phyloP scores from a whole-genome alignment of 2,797 vertebrate genomes.

The Catharus ustulatus region DNA sequence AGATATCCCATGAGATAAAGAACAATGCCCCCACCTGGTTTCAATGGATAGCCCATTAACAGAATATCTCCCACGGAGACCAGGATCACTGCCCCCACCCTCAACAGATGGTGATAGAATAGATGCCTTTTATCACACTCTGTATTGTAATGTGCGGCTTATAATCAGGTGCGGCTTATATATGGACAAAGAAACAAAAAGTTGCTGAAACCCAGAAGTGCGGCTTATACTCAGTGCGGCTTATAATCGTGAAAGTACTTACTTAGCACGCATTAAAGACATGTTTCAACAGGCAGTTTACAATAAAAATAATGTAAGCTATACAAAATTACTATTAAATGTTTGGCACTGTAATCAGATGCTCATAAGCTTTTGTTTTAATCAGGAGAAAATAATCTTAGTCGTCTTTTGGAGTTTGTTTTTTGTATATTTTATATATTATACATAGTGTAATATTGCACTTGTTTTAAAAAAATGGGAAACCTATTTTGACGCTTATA shows the following conservation, averaged over 20 bases:
- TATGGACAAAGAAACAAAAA: too few relatives aligned
- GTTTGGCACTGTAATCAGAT: neutral
- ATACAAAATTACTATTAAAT: neutral
- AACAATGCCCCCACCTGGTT: too few relatives aligned
- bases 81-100: too few relatives aligned
- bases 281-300: neutral
- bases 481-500: neutral
- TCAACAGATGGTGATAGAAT: too few relatives aligned
- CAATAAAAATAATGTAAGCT: neutral
- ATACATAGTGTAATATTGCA: neutral
- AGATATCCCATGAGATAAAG: too few relatives aligned
- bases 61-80: too few relatives aligned
- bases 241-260: neutral
- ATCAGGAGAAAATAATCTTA: conserved; percentile 11
- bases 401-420: neutral
- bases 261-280: neutral
- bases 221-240: too few relatives aligned
- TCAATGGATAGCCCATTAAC: too few relatives aligned
- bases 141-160: too few relatives aligned
- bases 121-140: too few relatives aligned
- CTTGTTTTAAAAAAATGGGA: neutral
- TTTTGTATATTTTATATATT: neutral
- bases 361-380: neutral
- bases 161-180: too few relatives aligned
- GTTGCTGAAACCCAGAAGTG: too few relatives aligned